Evolutionary conservation across 2,113 vertebrate species (phyloP), one percentile per base, ranked within the genome.

Genomic region (Steatornis caripensis): DNA sequence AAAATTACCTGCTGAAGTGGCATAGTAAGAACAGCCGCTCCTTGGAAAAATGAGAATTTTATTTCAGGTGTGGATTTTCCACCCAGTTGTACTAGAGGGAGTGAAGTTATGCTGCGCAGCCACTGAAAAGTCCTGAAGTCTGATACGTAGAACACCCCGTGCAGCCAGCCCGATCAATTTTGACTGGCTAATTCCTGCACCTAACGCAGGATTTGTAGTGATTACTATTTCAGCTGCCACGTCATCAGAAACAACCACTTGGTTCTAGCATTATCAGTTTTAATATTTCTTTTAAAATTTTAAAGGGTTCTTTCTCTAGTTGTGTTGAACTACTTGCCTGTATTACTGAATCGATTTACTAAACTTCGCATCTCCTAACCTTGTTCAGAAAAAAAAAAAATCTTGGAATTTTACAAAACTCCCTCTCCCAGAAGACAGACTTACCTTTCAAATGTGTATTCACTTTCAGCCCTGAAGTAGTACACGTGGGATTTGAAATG

Each of bases 401-500:
- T 19, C 32, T 54, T 57, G 62, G 37, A 45, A 66, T 68, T 83
- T 18, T 36, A 27, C 10, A 51, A 43, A 41, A 27, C 16, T 29
- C 70, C 53, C n/a, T 30, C 29, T 77, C 9, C 2, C 15, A 10
- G 76, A 45, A 46, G 53, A 41, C 11, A 4, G 18, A 13, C 68
- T 82, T 97, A 99, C 99, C 99, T 99, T 95, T 99, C 99, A 69
- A 99, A 99, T 0, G 99, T 99, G 93, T 99, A 99, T 97, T 99
- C 99, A 22, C 99, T 99, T 96, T 99, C 99, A 2, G 99, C 99
- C 98, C 99, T 98, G 98, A 99, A 99, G 96, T 99, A 99, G 97
- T 99, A 99, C 92, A 99, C 98, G 3, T 99, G 99, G 95, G 99
- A 99, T 97, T 99, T 99, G 98, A 99, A 99, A 89, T 99, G 99